Evolutionary conservation across 1,140 invertebrate species (phyloP).

Genomic region (Aphelinus atriplicis): DNA sequence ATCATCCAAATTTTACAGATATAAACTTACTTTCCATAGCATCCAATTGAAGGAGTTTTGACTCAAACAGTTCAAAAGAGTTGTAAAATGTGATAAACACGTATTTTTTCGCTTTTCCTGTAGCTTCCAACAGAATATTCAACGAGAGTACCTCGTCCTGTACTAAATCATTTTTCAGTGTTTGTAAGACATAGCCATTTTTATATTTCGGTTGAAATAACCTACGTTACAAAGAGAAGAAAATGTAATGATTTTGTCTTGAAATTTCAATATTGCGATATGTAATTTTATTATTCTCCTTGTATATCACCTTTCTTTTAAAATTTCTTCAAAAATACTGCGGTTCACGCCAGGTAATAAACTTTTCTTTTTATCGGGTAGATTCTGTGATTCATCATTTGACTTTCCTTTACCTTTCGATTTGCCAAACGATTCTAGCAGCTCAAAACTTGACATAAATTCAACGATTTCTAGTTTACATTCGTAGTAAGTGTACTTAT

Average conservation of each 20-base stretch:
- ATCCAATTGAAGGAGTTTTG: constrained; percentile 6
- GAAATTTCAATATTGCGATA: no score
- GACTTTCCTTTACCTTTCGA: constrained; percentile 17
- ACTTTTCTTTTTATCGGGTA: constrained; percentile 16
- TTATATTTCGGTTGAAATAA: constrained; percentile 45
- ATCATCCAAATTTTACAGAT: background rate
- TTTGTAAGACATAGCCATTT: constrained; percentile 52
- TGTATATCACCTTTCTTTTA: constrained; percentile 44
- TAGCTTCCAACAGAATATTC: constrained; percentile 39
- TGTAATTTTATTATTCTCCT: no score
- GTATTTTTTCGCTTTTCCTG: constrained; percentile 42
- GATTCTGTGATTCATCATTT: constrained; percentile 3
- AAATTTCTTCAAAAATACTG: constrained; percentile 39
- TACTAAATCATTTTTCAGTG: constrained; percentile 49
- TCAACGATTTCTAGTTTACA: constrained; percentile 46
- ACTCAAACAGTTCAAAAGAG: constrained; percentile 35
- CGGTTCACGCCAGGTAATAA: constrained; percentile 41
- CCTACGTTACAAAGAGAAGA: constrained; percentile 32
- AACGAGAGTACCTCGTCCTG: constrained; percentile 37
- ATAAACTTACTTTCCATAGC: background rate
- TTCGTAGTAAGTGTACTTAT: constrained; percentile 49
- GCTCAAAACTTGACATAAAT: constrained; percentile 35
- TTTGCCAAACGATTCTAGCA: background rate
- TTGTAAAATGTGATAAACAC: constrained; percentile 54
- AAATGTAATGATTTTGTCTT: no score